Conservation (phyloP, 1,140 invertebrate species). For the Drosophila cardini region DNA sequence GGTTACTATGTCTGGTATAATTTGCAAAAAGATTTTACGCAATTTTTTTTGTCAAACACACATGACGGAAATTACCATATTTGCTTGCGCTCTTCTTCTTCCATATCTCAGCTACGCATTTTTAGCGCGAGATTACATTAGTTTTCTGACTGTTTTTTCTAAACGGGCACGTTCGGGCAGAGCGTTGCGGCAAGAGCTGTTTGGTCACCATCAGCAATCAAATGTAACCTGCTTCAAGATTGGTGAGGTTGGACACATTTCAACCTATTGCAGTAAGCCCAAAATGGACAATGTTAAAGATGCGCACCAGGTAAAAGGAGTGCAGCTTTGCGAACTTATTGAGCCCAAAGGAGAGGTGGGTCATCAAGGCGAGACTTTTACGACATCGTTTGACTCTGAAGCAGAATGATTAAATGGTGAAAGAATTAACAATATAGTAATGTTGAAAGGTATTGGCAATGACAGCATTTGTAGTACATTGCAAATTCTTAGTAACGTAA, state of each 20-base stretch:
- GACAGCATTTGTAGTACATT: not conserved
- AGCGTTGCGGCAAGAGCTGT: no score
- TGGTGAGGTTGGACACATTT: conserved; percentile 22
- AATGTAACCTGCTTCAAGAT: not conserved
- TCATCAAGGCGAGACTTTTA: conserved; percentile 15
- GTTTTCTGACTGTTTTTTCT: no score
- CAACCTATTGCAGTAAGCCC: conserved; percentile 25
- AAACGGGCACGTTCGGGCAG: no score
- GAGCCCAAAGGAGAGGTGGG: conserved; percentile 1
- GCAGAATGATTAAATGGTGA: not conserved
- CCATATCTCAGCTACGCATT: no score
- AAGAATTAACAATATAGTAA: conserved; percentile 8
- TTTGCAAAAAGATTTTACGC: no score
- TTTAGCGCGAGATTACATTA: no score
- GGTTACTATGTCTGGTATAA: no score
- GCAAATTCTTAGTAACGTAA: not conserved
- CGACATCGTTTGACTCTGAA: conserved; percentile 3
- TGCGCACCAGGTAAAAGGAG: conserved; percentile 8
- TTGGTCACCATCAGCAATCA: not conserved
- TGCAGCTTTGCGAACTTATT: conserved; percentile 11
- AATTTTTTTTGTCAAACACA: no score
- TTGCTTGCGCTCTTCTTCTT: no score
- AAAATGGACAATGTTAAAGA: no score
- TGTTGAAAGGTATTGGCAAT: conserved; percentile 11
- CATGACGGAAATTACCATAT: no score